Conservation (phyloP, 2,888 invertebrate genomes). For the Pandemis corylana region DNA sequence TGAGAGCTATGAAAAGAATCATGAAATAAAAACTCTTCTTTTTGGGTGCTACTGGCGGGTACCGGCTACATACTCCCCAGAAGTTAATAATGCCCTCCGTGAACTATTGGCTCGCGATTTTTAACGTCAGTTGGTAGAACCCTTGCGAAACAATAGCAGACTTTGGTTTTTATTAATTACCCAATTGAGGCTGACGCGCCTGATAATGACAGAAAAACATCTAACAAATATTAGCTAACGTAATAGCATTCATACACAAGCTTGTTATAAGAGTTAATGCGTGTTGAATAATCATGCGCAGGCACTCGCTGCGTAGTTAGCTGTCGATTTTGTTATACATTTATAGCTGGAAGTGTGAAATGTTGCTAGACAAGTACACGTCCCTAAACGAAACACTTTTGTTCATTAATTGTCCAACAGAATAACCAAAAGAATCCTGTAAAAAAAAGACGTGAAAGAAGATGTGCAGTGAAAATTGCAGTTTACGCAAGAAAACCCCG, state of each 20-base stretch:
- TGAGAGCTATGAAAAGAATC: too few relatives aligned
- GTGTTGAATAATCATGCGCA: constrained; percentile 31
- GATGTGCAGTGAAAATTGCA: neutral
- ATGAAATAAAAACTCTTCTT: too few relatives aligned
- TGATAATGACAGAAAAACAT: constrained; percentile 9
- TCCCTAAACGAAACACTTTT: too few relatives aligned
- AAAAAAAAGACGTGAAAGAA: too few relatives aligned
- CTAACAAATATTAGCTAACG: constrained; percentile 20
- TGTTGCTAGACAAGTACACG: neutral
- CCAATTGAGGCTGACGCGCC: neutral
- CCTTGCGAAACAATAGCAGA: too few relatives aligned
- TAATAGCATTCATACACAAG: constrained; percentile 20
- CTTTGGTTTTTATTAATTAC: neutral
- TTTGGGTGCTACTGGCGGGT: too few relatives aligned
- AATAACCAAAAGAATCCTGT: too few relatives aligned
- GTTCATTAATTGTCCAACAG: too few relatives aligned
- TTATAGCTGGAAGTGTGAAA: neutral
- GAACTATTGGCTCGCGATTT: too few relatives aligned
- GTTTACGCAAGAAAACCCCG: neutral
- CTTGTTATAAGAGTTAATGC: constrained; percentile 26
- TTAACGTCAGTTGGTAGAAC: too few relatives aligned
- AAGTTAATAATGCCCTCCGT: too few relatives aligned
- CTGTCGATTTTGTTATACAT: constrained; percentile 1
- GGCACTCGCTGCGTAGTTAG: constrained; percentile 25
- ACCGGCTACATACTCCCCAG: too few relatives aligned